These are phyloP conservation scores for Heterohyrax brucei DNA, from an alignment of 2,797 vertebrate genomes.

Conservation along the genomic window DNA sequence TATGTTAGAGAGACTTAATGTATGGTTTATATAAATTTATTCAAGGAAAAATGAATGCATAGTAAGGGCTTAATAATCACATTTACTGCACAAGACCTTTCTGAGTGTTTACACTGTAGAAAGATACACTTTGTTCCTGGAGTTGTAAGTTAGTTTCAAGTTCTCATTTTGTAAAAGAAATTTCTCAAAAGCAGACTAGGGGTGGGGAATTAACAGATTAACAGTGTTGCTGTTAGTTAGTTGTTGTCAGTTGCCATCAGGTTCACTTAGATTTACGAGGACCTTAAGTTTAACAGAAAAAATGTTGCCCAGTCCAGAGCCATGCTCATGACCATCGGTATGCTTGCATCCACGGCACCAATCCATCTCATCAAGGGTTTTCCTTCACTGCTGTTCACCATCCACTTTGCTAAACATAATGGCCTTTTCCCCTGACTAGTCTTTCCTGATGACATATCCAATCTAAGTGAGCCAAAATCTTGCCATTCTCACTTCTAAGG, in stretches of 20 bases:
- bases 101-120: slow-evolving; percentile 49
- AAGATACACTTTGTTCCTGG: slow-evolving; percentile 24
- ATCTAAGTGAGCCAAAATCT: not conserved
- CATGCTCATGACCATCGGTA: not conserved
- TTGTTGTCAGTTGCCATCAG: not conserved
- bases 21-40: slow-evolving; percentile 50
- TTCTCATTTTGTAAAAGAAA: not conserved
- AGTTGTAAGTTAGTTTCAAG: slow-evolving; percentile 60
- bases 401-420: not conserved
- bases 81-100: slow-evolving; percentile 55
- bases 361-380: not conserved
- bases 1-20: not conserved
- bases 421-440: not conserved
- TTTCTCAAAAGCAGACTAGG: not conserved
- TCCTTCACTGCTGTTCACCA: not conserved
- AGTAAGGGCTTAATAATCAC: not conserved
- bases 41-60: slow-evolving; percentile 19
- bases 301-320: not conserved
- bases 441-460: not conserved
- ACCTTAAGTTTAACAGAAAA: not conserved
- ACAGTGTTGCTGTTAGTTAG: accelerated
- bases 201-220: slow-evolving; percentile 40
- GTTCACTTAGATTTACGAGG: not conserved
- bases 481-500: not conserved
- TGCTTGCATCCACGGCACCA: not conserved